Evolutionary conservation across 2,113 vertebrate genomes (phyloP), one percentile per base, ranked within the genome.

Genomic region (Amblyopsis rosae): DNA sequence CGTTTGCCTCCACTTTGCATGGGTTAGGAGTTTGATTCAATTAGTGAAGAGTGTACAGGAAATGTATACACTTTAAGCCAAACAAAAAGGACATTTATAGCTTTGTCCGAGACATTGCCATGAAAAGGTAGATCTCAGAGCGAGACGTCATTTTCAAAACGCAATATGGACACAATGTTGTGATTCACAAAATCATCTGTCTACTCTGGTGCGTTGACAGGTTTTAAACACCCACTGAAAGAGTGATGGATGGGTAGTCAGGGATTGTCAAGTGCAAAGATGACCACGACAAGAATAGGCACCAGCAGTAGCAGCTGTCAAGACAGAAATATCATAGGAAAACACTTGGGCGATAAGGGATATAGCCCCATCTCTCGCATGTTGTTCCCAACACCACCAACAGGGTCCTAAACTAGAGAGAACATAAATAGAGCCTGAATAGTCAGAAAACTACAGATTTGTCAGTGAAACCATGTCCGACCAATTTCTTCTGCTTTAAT

Each of bases 291-390:
- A 32, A 59, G 67, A 81, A 62, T 4, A 66, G 81, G 70, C 62
- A 10, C 67, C 77, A 66, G 47, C 0, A 47, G 58, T 53, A 58
- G 62, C 76, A 78, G 79, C 76, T 83, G 76, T 67, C 74, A 67
- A n/a, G 72, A 74, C 76, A 73, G 54, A 76, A 77, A 82, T 79
- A 78, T 63, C 59, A 65, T 26, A 79, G 65, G 62, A 62, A 76
- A 80, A 72, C 71, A 67, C 50, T 6, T n/a, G 73, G 82, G 69
- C 67, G 72, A 82, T 69, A 80, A 68, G 58, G 63, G 71, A 76
- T 71, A 78, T 65, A 49, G 59, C 48, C 59, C 46, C 16, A 55
- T 51, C 53, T 70, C 54, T 65, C 66, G 66, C 65, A 51, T 16
- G 32, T 32, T 15, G 56, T 64, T 58, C 17, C 3, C 45, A 9